Evolutionary conservation across 1,140 invertebrate species (phyloP).

Genomic region (Pinna nobilis): DNA sequence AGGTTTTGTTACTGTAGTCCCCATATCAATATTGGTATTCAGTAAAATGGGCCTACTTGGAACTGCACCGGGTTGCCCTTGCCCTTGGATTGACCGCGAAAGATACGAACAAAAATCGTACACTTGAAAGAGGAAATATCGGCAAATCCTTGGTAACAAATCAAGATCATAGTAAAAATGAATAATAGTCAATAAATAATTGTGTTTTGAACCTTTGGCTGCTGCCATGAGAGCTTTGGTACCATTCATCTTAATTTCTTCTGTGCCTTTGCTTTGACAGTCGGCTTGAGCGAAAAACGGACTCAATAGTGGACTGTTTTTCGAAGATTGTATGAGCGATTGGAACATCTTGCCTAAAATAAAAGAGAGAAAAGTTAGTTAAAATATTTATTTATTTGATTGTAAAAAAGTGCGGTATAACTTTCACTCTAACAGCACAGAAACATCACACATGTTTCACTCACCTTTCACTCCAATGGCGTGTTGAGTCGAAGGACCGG

Average conservation of each 20-base stretch:
- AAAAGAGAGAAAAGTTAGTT: neutral
- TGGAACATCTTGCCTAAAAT: conserved; percentile 15
- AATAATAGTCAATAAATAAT: neutral
- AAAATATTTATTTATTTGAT: neutral
- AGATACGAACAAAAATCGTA: too few species aligned
- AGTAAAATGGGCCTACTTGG: too few species aligned
- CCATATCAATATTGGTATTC: too few species aligned
- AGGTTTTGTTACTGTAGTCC: too few species aligned
- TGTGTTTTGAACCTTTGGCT: neutral
- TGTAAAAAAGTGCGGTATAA: neutral
- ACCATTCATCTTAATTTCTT: conserved; percentile 17
- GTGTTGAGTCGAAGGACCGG: conserved; percentile 24
- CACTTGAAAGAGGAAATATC: too few species aligned
- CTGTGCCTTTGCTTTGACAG: conserved; percentile 20
- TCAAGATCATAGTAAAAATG: too few species aligned
- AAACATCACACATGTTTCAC: neutral
- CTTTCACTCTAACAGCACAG: conserved; percentile 4
- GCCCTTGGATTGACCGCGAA: too few species aligned
- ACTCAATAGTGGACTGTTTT: conserved; percentile 19
- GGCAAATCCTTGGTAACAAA: too few species aligned
- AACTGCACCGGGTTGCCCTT: too few species aligned
- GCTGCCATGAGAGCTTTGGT: conserved; percentile 16
- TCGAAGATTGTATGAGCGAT: conserved; percentile 10
- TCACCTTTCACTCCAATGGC: conserved; percentile 20
- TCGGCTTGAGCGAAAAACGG: conserved; percentile 22